phyloP scores from a whole-genome alignment of 2,113 vertebrate genomes.

The Aphyosemion australe region DNA sequence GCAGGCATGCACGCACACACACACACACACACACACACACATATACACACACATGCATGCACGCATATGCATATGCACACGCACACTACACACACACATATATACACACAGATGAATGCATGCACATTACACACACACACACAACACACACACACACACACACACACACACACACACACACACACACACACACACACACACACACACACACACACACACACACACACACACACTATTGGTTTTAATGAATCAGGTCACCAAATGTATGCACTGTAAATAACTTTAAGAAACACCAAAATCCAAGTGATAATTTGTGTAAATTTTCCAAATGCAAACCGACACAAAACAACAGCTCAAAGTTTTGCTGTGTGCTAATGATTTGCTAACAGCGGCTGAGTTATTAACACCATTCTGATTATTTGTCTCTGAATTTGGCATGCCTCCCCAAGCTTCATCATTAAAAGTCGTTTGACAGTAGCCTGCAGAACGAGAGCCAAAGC shows the following conservation, averaged over 20 bases:
- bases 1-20: too few relatives aligned
- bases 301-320: constrained; percentile 25
- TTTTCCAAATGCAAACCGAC: constrained; percentile 38
- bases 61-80: too few relatives aligned
- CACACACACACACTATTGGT: constrained; percentile 22
- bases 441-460: constrained; percentile 63
- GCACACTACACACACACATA: too few relatives aligned
- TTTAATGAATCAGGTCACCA: not conserved
- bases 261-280: not conserved
- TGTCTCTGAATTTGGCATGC: constrained; percentile 62
- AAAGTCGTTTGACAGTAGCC: constrained; percentile 63
- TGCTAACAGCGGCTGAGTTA: constrained; percentile 35
- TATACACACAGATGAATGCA: too few relatives aligned
- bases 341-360: constrained; percentile 32
- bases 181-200: too few relatives aligned
- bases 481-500: constrained; percentile 48
- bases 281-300: constrained; percentile 19
- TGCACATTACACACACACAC: too few relatives aligned
- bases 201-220: too few relatives aligned
- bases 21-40: too few relatives aligned
- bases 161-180: too few relatives aligned
- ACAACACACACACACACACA: too few relatives aligned
- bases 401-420: constrained; percentile 53
- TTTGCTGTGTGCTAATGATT: constrained; percentile 23
- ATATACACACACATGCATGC: too few relatives aligned